Base-by-base conservation (phyloP, 1,140 invertebrate genomes). In the Neuroterus valhalla region DNA sequence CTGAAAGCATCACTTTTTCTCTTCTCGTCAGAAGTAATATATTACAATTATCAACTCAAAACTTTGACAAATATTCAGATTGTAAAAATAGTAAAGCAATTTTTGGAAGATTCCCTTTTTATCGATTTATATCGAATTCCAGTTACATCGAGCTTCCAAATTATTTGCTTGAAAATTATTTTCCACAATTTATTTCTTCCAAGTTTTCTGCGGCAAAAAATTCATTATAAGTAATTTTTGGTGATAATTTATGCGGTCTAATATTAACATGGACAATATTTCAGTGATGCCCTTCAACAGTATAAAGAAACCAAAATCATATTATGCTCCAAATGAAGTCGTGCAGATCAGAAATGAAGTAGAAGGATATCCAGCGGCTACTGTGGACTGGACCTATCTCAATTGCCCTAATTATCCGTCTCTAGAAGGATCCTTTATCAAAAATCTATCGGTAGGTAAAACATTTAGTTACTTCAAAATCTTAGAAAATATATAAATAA, bases 331-430 rank as follows among this genome's bases (percentile, higher is more conserved):
- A 12, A 88, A 90, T 17, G 75, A 85, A 45, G 76, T 72, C 10
- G 87, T 86, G 0, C 78, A 84, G 21, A 79, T 93, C 8, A 74
- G 80, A 26, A 93, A 92, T 74, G 75, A 75, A 15, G 87, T 91
- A 2, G 78, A 80, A 1, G 88, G 89, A 0, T 91, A 87, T 87
- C 92, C 92, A 2, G 23, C 74, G 6, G 87, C 92, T 0, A 75
- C 86, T 2, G 87, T 93, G 14, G 87, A 83, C 5, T 93, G 92
- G 90, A 82, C 66, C 5, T 92, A 89, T 73, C 76, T 84, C 14
- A 83, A 85, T 6, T 91, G 90, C 68, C 81, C 83, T 15, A 52
- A 83, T 68, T 84, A 83, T 76, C 80, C 81, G 0, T 75, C 80
- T 1, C 79, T 72, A 43, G 42, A 83, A 6, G 44, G 70, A 31